A percentile compares a stretch with the other conserved stretches of the same genome.
phyloP scores from a whole-genome alignment of 2,797 vertebrate genomes.

The Phaenicophaeus curvirostris region DNA sequence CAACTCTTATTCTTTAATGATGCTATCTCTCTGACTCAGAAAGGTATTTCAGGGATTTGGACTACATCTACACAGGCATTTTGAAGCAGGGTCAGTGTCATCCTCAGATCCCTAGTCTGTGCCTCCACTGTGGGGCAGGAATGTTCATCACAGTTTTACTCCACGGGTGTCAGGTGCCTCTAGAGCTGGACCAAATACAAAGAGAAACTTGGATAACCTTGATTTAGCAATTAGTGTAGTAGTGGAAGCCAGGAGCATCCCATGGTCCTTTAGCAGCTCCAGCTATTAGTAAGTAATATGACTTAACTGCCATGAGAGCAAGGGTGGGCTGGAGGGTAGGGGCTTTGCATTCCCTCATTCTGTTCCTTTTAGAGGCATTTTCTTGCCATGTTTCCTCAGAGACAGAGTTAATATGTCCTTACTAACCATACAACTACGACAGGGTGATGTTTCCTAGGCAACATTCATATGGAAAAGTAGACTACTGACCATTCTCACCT shows the following conservation, averaged over 20 bases:
- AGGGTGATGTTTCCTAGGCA: slow-evolving; percentile 52
- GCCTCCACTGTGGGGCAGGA: accelerated
- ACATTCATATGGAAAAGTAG: slow-evolving; percentile 28
- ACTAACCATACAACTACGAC: neutral
- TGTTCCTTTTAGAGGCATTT: neutral
- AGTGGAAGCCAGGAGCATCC: neutral
- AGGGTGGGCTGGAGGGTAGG: neutral
- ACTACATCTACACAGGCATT: neutral
- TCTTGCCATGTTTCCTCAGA: neutral
- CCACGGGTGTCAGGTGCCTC: neutral
- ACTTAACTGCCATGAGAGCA: neutral
- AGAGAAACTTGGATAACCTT: neutral
- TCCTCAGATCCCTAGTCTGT: neutral
- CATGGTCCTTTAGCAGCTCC: neutral
- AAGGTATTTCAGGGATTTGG: neutral
- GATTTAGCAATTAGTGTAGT: neutral
- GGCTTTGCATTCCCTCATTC: neutral
- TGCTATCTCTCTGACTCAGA: neutral
- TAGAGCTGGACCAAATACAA: neutral
- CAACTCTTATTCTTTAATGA: neutral
- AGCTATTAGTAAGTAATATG: neutral
- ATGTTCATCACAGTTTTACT: neutral
- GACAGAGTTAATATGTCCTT: neutral
- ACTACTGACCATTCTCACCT: neutral
- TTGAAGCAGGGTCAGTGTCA: neutral